Percentiles rank a stretch among this genome's conserved stretches.
Evolutionary conservation across 2,888 invertebrate species (phyloP).

Genomic region (Latrodectus hesperus): DNA sequence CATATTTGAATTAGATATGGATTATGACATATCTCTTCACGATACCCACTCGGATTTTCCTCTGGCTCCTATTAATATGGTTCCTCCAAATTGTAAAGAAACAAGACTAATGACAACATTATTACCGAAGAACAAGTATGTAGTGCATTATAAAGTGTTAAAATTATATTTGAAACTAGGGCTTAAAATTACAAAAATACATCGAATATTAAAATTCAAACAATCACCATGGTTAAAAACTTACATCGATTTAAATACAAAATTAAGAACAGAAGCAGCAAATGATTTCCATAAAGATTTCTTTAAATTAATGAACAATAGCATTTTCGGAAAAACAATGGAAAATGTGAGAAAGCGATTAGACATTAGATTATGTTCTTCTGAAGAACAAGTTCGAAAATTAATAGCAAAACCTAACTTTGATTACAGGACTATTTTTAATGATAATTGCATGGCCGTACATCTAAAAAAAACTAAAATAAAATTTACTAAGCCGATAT

Average conservation of each 20-base stretch:
- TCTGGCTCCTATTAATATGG: slow-evolving; percentile 59
- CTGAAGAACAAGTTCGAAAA: not conserved
- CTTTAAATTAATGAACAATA: not conserved
- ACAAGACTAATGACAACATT: slow-evolving; percentile 14
- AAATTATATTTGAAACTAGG: slow-evolving; percentile 52
- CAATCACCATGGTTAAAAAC: not conserved
- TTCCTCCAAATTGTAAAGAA: not conserved
- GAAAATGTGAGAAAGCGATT: not conserved
- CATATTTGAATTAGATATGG: slow-evolving; percentile 71
- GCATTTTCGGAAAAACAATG: not conserved
- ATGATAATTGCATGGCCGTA: not conserved
- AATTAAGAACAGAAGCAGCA: not conserved
- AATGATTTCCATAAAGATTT: not conserved
- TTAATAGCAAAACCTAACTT: not conserved
- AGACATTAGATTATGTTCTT: not conserved
- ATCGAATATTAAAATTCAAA: not conserved
- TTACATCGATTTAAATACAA: not conserved
- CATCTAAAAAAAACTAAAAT: not conserved
- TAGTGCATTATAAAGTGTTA: slow-evolving; percentile 73
- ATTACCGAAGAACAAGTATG: slow-evolving; percentile 71
- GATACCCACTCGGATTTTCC: slow-evolving; percentile 69
- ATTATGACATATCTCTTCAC: slow-evolving; percentile 71
- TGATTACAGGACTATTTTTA: not conserved
- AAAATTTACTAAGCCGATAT: not conserved
- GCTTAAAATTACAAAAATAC: not conserved